Base-by-base conservation (phyloP, 2,113 vertebrate species). In the Turnix velox region DNA sequence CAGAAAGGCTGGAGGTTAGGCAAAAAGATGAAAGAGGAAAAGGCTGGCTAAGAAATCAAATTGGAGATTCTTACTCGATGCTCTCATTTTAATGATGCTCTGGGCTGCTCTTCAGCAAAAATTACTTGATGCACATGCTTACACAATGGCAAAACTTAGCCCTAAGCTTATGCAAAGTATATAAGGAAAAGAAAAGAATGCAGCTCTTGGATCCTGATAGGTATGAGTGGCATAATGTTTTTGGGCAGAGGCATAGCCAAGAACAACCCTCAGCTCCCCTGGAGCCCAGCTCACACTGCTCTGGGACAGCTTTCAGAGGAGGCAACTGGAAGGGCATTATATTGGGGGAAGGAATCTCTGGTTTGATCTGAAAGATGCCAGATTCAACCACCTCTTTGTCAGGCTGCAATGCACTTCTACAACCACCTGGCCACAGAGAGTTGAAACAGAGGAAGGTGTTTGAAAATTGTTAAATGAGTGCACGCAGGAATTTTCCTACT, bases 81-180 rank as follows among this genome's bases (percentile, higher is more conserved):
- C 35, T 81, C 27, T 58, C 72, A 45, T 94, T 88, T 94, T 76
- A 87, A 16, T 79, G n/a, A 39, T 75, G 51, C 80, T 75, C 66
- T 84, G 48, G 65, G 33, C 37, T 54, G 28, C 49, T 94, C 91
- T 75, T 78, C 69, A 95, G 86, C 77, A 92, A 87, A 67, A 94
- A 54, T 57, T 91, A 30, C 74, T 92, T 91, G 27, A 74, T 66
- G 76, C 67, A 71, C 59, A 93, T 20, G 23, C 31, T 94, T 92
- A 72, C 69, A 94, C 92, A 96, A 93, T 61, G 73, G 58, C 69
- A 93, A 93, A 94, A 93, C 65, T 84, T 93, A 94, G 92, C 90
- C 88, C 52, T 81, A 71, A 93, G 92, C 83, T 0, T 59, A 90
- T 15, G 28, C 1, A 0, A 71, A 90, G 88, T 59, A 93, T 88